These are phyloP conservation scores for Cettia cetti DNA, from an alignment of 2,113 vertebrate species.

Conservation along the genomic window DNA sequence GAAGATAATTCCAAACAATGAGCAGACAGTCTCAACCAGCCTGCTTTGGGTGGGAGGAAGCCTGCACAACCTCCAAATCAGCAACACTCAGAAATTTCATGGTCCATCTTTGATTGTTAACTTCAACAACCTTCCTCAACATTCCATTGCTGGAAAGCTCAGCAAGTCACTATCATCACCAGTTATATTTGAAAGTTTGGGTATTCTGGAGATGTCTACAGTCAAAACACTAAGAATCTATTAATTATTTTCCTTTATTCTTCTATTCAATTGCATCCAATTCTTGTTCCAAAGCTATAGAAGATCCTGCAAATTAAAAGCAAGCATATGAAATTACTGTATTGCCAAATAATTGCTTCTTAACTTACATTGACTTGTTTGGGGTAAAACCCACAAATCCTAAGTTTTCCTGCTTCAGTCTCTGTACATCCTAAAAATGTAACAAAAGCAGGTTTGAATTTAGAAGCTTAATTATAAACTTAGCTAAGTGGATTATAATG, in stretches of 20 bases:
- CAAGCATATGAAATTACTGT: background rate
- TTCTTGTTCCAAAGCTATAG: background rate
- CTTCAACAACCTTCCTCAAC: background rate
- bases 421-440: constrained; percentile 40
- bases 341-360: background rate
- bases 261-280: background rate
- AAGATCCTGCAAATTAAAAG: background rate
- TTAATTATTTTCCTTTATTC: background rate
- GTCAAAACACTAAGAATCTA: background rate
- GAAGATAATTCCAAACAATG: background rate
- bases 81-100: background rate
- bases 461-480: constrained; percentile 81
- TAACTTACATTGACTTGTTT: background rate
- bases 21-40: background rate
- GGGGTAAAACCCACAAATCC: background rate
- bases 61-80: background rate
- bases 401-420: background rate
- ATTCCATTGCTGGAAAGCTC: background rate
- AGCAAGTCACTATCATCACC: background rate
- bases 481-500: constrained; percentile 79
- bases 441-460: constrained; percentile 72
- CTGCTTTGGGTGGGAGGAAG: background rate
- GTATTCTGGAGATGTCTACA: background rate
- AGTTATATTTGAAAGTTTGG: background rate
- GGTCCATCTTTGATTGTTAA: background rate